Base-by-base conservation (phyloP, 2,113 vertebrate genomes). In the Alligator sinensis region DNA sequence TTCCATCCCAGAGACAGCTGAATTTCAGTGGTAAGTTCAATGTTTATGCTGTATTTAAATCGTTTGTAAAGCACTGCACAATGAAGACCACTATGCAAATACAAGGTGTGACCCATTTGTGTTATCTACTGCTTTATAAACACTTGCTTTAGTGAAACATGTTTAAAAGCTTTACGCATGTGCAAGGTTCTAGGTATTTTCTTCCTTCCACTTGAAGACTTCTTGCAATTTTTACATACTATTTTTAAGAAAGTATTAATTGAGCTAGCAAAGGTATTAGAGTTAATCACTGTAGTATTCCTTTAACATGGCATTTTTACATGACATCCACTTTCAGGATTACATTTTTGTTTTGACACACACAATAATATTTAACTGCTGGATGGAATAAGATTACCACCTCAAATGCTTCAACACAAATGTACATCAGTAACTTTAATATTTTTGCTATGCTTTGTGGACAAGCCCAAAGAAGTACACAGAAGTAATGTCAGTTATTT, bases 341-440 rank as follows among this genome's bases (percentile, higher is more conserved):
- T 82, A 96, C 83, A 87, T 87, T 89, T 97, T 96, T 94, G 90
- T 97, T 96, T 97, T 96, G 89, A 94, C 72, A 97, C 11, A 25
- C 74, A 92, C 80, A 97, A 91, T 96, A 97, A 93, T 91, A 96
- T 94, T 92, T 97, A 87, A 89, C 95, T 94, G 74, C 77, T 96
- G 6, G 9, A 86, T 94, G 19, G 87, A 96, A 96, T 95, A 83
- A 97, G 94, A 94, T 96, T 96, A 95, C 84, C 47, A 93, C 55
- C 34, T 94, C 78, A 86, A 86, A 91, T 77, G 58, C 38, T 95
- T 84, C 84, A 93, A 72, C 72, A 81, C 2, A 54, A 92, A 90
- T 21, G 3, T 72, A 68, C 47, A 84, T 61, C 3, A 63, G 83
- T 90, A 93, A 90, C 11, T 82, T 16, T 70, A 84, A 90, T 86